These are phyloP conservation scores for Scaptomyza hsui DNA, from an alignment of 1,140 invertebrate genomes.

Conservation along the genomic window DNA sequence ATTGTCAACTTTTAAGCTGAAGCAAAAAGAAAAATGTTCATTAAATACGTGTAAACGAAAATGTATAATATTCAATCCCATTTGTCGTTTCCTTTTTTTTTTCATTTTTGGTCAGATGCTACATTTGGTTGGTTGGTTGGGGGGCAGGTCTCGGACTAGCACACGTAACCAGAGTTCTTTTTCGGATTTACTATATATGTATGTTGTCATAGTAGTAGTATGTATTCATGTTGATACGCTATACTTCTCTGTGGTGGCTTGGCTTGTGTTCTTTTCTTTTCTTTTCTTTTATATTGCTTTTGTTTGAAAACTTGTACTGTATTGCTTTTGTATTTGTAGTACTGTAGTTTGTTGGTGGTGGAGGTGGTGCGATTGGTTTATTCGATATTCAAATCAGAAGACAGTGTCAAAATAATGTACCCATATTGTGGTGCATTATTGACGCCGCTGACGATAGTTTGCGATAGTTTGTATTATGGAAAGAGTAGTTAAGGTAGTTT, in stretches of 20 bases:
- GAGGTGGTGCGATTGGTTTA: constrained; percentile 72
- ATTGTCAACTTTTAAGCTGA: constrained; percentile 58
- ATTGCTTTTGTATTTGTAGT: constrained; percentile 41
- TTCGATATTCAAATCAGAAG: constrained; percentile 84
- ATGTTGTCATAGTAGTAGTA: constrained; percentile 18
- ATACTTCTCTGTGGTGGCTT: constrained; percentile 75
- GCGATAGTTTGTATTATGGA: constrained; percentile 80
- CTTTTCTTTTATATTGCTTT: too few relatives aligned
- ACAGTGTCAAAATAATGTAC: constrained; percentile 84
- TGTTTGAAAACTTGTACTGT: constrained; percentile 65
- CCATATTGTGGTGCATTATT: constrained; percentile 79
- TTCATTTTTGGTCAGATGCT: constrained; percentile 50
- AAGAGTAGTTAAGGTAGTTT: constrained; percentile 66
- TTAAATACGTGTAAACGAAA: constrained; percentile 85
- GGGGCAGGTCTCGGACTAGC: constrained; percentile 55
- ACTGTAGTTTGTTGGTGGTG: constrained; percentile 48
- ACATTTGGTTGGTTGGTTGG: constrained; percentile 20
- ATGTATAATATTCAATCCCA: constrained; percentile 85
- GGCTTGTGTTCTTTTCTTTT: constrained; percentile 35
- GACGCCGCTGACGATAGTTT: constrained; percentile 76
- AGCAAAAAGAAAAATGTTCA: constrained; percentile 83
- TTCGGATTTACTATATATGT: constrained; percentile 29
- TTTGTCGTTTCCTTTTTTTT: constrained; percentile 54
- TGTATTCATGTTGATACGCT: constrained; percentile 66
- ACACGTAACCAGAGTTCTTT: constrained; percentile 61